Evolutionary conservation across 1,140 invertebrate species (phyloP).

Genomic region (Andrena cerasifolii): DNA sequence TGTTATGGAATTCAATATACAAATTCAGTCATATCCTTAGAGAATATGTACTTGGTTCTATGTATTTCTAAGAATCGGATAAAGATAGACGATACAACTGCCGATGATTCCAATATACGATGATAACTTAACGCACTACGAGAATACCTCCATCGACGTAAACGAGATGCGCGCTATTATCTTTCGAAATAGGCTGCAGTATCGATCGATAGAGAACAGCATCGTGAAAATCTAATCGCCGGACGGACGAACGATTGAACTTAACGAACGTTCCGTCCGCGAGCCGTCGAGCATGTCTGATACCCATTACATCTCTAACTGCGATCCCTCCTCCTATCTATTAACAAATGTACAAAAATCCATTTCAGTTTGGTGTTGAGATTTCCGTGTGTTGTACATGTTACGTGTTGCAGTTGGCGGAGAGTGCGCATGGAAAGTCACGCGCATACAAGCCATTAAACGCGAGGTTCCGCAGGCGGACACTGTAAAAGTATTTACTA

Average conservation of each 20-base stretch:
- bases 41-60: constrained; percentile 25
- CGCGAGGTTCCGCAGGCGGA: background rate
- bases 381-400: constrained; percentile 15
- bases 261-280: too few relatives aligned
- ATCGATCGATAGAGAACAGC: background rate
- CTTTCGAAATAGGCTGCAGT: constrained; percentile 10
- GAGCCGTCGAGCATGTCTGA: too few relatives aligned
- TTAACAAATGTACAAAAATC: constrained; percentile 75
- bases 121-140: constrained; percentile 14
- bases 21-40: constrained; percentile 34
- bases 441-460: background rate
- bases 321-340: constrained; percentile 45
- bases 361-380: constrained; percentile 27
- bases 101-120: background rate
- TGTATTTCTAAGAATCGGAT: constrained; percentile 25
- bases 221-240: constrained; percentile 1
- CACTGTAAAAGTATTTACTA: background rate
- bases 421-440: background rate
- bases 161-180: background rate
- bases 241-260: too few relatives aligned
- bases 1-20: constrained; percentile 51
- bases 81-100: constrained; percentile 35
- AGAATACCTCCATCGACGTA: constrained; percentile 34
- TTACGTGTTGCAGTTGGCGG: background rate
- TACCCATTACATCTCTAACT: constrained; percentile 6